Conservation (phyloP, 2,888 invertebrate genomes). For the Formica aserva region DNA sequence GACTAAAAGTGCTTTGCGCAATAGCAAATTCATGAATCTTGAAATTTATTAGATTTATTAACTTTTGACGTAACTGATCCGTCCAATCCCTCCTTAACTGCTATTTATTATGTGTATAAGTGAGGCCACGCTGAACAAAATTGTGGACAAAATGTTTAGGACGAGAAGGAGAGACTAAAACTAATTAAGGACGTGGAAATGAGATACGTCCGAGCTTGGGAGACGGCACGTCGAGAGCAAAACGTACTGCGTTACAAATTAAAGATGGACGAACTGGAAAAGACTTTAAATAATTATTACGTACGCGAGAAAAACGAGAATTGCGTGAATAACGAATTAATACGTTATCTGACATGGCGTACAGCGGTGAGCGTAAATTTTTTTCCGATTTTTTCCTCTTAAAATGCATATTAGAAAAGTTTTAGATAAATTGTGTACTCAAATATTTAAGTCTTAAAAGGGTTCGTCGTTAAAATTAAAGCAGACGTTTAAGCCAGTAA, state of each 20-base stretch:
- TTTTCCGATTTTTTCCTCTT: background rate
- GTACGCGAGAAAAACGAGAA: constrained; percentile 83
- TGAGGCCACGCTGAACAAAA: constrained; percentile 4
- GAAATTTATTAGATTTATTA: no score
- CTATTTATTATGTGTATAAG: constrained; percentile 3
- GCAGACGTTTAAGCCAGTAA: background rate
- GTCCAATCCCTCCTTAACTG: no score
- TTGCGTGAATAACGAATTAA: constrained; percentile 82
- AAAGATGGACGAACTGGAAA: constrained; percentile 78
- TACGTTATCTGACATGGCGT: constrained; percentile 78
- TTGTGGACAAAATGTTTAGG: constrained; percentile 54
- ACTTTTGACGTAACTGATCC: no score
- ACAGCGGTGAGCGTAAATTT: constrained; percentile 76
- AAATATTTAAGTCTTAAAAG: constrained; percentile 27
- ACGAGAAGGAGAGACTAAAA: constrained; percentile 73
- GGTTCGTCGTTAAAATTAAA: constrained; percentile 21
- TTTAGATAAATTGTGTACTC: background rate
- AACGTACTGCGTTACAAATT: constrained; percentile 75
- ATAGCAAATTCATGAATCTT: no score
- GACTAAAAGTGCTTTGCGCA: no score
- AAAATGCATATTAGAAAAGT: constrained; percentile 7
- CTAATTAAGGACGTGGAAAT: constrained; percentile 75
- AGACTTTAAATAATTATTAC: constrained; percentile 78
- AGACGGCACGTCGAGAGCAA: constrained; percentile 84
- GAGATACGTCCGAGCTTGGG: constrained; percentile 80